Evolutionary conservation across 2,113 vertebrate genomes (phyloP).

Genomic region (Heloderma charlesbogerti): DNA sequence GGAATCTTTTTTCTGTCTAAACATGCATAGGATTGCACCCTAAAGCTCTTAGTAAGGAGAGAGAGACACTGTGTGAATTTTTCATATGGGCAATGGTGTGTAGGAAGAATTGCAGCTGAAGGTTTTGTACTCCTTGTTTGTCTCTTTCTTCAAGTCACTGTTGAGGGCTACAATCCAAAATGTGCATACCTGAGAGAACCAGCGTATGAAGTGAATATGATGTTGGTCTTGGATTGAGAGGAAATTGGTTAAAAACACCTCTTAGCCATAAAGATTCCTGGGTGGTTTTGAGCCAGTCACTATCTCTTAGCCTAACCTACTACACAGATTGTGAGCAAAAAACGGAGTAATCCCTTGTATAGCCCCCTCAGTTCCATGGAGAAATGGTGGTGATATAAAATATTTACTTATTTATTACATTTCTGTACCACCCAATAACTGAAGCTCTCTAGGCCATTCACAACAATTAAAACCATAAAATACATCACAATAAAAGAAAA

Average conservation of each 20-base stretch:
- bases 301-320: background rate
- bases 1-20: too few species aligned
- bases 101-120: slow-evolving; percentile 31
- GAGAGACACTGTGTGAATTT: background rate
- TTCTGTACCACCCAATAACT: too few species aligned
- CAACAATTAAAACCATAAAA: too few species aligned
- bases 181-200: background rate
- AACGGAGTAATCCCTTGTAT: too few species aligned
- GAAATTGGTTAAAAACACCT: background rate
- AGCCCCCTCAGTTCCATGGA: background rate
- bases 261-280: background rate
- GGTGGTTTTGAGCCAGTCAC: background rate
- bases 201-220: background rate
- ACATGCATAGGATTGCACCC: too few species aligned
- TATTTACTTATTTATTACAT: too few species aligned
- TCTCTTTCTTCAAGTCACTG: slow-evolving; percentile 58
- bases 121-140: slow-evolving; percentile 58
- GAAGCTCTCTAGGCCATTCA: too few species aligned
- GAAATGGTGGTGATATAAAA: background rate
- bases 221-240: background rate
- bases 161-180: background rate
- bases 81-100: slow-evolving; percentile 27
- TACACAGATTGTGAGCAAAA: too few species aligned
- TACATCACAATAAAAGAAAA: too few species aligned
- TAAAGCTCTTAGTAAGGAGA: too few species aligned